phyloP scores from a whole-genome alignment of 2,113 vertebrate species.

The Pavo muticus region DNA sequence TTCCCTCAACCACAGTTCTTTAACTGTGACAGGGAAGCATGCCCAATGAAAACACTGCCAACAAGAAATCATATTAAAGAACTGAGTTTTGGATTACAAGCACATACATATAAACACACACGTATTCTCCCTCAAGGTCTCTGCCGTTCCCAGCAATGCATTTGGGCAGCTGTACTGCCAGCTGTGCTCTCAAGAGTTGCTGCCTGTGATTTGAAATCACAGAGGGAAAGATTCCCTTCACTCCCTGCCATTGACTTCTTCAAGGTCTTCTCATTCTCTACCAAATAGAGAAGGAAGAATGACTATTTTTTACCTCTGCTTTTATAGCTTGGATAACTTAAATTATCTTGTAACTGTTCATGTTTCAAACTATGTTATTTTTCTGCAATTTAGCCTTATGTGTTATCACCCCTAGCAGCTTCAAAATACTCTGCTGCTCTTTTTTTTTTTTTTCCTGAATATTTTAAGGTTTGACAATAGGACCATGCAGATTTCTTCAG shows the following conservation, averaged over 20 bases:
- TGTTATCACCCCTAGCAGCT: neutral
- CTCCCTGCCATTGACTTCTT: neutral
- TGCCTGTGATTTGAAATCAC: neutral
- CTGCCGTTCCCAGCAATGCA: neutral
- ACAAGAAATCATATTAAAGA: neutral
- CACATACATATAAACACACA: neutral
- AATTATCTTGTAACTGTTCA: neutral
- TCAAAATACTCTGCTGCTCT: neutral
- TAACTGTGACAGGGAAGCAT: neutral
- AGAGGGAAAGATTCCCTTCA: neutral
- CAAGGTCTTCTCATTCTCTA: neutral
- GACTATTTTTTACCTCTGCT: neutral
- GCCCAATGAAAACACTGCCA: neutral
- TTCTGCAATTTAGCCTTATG: neutral
- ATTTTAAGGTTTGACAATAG: neutral
- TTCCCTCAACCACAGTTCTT: neutral
- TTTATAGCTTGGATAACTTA: neutral
- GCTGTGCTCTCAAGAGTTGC: neutral
- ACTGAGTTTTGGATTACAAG: neutral
- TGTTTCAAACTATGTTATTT: neutral
- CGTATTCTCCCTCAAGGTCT: neutral
- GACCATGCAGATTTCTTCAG: neutral
- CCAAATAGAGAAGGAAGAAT: neutral
- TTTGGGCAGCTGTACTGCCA: neutral
- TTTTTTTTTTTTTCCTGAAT: neutral